Evolutionary conservation across 1,140 invertebrate genomes (phyloP), one percentile per base, ranked within the genome.

Genomic region (Trichomalopsis sarcophagae): DNA sequence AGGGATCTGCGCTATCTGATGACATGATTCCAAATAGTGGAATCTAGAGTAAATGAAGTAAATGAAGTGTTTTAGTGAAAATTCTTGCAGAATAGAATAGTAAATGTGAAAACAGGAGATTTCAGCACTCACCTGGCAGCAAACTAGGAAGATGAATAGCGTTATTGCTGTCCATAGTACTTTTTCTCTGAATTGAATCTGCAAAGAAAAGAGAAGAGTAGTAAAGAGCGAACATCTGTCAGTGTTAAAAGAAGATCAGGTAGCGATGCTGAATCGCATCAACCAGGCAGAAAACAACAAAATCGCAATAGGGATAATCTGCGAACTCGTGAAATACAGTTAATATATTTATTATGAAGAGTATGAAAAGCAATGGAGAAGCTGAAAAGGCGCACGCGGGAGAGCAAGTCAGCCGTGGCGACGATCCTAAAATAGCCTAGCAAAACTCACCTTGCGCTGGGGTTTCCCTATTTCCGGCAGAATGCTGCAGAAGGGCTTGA

Each of bases 111-210:
- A 11, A 55, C 9, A 69, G 27, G 27, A 69, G 11, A 55, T 17
- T 14, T 55, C 17, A 21, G 1, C 2, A 79, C 95, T 95, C 94
- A 99, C 98, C 96, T 99, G 99, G 94, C 99, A 99, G 93, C 99
- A 99, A 91, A 99, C 99, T 94, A 99, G 96, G 95, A 99, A 99
- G 92, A 99, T 99, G 94, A 99, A 99, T 85, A 99, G 94, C 23
- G 99, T 99, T 87, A 99, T 99, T 33, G 99, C 99, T 83, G 99
- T 99, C 99, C 99, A 99, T 97, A 99, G 94, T 95, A 99, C 99
- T 95, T 99, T 99, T 93, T 99, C 99, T 91, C 98, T 96, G 92
- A 99, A 99, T 95, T 99, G 99, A 91, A 99, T 99, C 97, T 99
- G 94, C 77, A 79, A 77, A 23, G 9, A 44, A 10, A 44, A 44